Percentiles rank a stretch among this genome's conserved stretches.
phyloP scores from a whole-genome alignment of 2,888 invertebrate genomes.

The Sclerodermus sp. region DNA sequence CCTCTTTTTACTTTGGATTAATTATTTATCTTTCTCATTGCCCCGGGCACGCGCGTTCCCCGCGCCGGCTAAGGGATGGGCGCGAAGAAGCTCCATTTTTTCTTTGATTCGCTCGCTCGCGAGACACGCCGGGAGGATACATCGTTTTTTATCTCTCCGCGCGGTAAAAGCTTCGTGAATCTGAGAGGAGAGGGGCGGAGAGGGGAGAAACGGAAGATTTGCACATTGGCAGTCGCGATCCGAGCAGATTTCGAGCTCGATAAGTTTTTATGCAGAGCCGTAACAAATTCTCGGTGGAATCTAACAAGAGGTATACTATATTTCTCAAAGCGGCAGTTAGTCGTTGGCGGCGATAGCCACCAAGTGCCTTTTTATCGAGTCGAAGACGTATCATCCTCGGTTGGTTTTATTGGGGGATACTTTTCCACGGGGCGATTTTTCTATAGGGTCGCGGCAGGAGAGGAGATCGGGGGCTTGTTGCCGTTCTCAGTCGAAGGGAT shows the following conservation, averaged over 20 bases:
- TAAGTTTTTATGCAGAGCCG: conserved; percentile 12
- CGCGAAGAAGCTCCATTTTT: too few relatives aligned
- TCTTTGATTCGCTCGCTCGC: too few relatives aligned
- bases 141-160: too few relatives aligned
- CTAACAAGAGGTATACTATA: conserved; percentile 26
- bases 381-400: conserved; percentile 32
- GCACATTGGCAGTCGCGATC: not conserved
- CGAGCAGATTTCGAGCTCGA: conserved; percentile 6
- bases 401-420: conserved; percentile 37
- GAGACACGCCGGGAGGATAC: too few relatives aligned
- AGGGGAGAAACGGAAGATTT: not conserved
- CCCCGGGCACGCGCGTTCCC: too few relatives aligned
- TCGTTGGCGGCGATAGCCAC: conserved; percentile 33
- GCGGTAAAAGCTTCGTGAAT: too few relatives aligned
- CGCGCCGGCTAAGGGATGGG: too few relatives aligned
- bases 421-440: conserved; percentile 21
- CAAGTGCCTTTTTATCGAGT: conserved; percentile 44
- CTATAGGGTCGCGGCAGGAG: not conserved
- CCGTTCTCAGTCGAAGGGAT: conserved; percentile 2
- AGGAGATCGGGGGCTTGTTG: not conserved
- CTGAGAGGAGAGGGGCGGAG: not conserved
- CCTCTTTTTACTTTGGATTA: too few relatives aligned
- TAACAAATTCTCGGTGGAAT: conserved; percentile 13
- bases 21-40: too few relatives aligned
- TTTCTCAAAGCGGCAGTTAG: conserved; percentile 21